Base-by-base conservation (phyloP, 2,797 vertebrate species). In the Furcifer pardalis region DNA sequence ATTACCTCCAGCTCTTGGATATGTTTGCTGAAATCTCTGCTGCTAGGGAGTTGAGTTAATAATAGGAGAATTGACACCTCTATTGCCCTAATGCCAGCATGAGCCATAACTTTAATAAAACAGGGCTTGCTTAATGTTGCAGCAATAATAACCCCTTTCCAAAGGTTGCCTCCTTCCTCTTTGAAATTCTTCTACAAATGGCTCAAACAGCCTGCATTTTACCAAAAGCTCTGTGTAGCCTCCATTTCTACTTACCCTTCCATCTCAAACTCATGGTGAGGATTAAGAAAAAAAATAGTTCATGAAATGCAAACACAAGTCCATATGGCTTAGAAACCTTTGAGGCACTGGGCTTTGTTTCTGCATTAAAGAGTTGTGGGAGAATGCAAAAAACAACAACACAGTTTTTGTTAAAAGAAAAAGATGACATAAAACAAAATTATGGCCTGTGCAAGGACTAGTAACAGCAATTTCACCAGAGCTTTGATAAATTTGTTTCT, bases 21-120 rank as follows among this genome's bases (percentile, higher is more conserved):
- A 81, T 44, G 52, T 85, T 79, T 59, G 68, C 84, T 89, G 87
- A 1, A 83, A 80, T 90, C 78, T 89, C 42, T 88, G 89, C 56
- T 91, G 87, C 71, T 90, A 86, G 90, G 90, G 91, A 88, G 75
- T 89, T 60, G 84, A 86, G 82, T 83, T 86, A 87, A 84, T 95
- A 92, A 93, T 89, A 93, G 87, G 86, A 82, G 62, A 89, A 90
- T 90, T 93, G 93, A 91, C 91, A 94, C 88, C 85, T 90, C 82
- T 86, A 86, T 91, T 91, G 90, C 93, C 91, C 85, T 87, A 66
- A 56, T 59, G 88, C 94, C 88, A 88, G 83, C 25, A 19, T 77
- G 49, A 93, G 81, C 86, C 90, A 90, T 89, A 90, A 88, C 87
- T 93, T 92, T 93, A 93, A 94, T 94, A 92, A 94, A 94, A 89